A percentile compares a stretch with the other conserved stretches of the same genome.
phyloP scores from a whole-genome alignment of 2,888 invertebrate genomes.

The Nomada hirtipes region DNA sequence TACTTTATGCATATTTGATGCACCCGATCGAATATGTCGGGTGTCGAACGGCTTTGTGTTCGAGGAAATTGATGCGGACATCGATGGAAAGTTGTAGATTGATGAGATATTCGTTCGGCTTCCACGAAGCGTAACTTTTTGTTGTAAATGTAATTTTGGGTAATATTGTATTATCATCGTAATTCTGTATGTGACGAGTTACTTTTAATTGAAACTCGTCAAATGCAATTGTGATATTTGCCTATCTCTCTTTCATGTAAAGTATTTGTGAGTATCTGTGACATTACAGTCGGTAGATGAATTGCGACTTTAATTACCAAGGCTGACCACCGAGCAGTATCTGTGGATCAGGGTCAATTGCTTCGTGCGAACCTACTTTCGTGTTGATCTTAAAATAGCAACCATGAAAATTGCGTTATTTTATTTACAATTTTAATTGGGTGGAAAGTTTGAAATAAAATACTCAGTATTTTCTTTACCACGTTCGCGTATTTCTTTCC shows the following conservation, averaged over 20 bases:
- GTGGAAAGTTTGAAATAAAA: background rate
- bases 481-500: no score
- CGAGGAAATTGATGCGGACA: background rate
- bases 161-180: no score
- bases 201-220: background rate
- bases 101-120: background rate
- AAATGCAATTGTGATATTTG: background rate
- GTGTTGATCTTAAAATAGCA: conserved; percentile 17
- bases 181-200: background rate
- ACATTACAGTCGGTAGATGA: conserved; percentile 18
- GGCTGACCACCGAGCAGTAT: conserved; percentile 13
- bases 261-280: conserved; percentile 11
- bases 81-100: background rate
- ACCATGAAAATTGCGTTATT: background rate
- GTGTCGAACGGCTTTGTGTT: background rate
- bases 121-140: background rate
- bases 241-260: conserved; percentile 21
- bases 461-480: no score
- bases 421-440: background rate
- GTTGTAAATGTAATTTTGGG: background rate
- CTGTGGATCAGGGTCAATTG: conserved; percentile 45
- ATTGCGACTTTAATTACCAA: conserved; percentile 41
- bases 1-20: conserved; percentile 37
- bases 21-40: background rate
- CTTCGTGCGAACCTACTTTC: conserved; percentile 13